Percentiles rank a stretch among this genome's conserved stretches.
These are phyloP conservation scores for Hyppa rectilinea DNA, from an alignment of 2,888 invertebrate species.

Conservation along the genomic window DNA sequence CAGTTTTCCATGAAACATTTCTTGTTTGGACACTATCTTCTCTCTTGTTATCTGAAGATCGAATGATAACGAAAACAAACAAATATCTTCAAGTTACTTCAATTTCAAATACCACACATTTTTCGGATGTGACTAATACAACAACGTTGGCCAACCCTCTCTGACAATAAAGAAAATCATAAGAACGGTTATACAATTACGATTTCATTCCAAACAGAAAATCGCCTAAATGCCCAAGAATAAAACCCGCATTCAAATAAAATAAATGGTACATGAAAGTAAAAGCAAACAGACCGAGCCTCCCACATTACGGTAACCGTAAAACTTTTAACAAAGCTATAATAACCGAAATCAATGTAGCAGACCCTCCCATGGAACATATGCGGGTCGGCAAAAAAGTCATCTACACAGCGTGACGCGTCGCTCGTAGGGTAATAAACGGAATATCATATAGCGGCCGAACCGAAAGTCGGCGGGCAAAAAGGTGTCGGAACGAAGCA, in stretches of 20 bases:
- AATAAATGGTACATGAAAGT: slow-evolving; percentile 18
- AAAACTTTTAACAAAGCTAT: slow-evolving; percentile 73
- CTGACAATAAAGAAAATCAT: slow-evolving; percentile 22
- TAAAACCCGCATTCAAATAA: slow-evolving; percentile 32
- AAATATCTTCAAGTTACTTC: slow-evolving; percentile 59
- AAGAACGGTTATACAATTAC: slow-evolving; percentile 15
- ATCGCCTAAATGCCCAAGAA: background rate
- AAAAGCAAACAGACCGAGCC: slow-evolving; percentile 45
- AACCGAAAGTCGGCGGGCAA: slow-evolving; percentile 73
- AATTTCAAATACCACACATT: slow-evolving; percentile 53
- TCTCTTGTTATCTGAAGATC: slow-evolving; percentile 34
- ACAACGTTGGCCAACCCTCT: slow-evolving; percentile 38
- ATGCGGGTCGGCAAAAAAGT: slow-evolving; percentile 85
- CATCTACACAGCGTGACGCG: slow-evolving; percentile 69
- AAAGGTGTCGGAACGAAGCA: slow-evolving; percentile 73
- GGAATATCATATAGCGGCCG: slow-evolving; percentile 80
- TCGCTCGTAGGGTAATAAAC: slow-evolving; percentile 76
- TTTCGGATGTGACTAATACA: slow-evolving; percentile 48
- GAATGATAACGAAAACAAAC: slow-evolving; percentile 64
- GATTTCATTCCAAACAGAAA: slow-evolving; percentile 17
- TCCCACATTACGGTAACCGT: slow-evolving; percentile 60
- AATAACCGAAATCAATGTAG: slow-evolving; percentile 75
- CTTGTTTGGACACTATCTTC: slow-evolving; percentile 33
- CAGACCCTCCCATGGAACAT: slow-evolving; percentile 77
- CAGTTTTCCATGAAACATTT: slow-evolving; percentile 34